Conservation (phyloP, 1,140 invertebrate genomes). For the Trachelipus rathkii region DNA sequence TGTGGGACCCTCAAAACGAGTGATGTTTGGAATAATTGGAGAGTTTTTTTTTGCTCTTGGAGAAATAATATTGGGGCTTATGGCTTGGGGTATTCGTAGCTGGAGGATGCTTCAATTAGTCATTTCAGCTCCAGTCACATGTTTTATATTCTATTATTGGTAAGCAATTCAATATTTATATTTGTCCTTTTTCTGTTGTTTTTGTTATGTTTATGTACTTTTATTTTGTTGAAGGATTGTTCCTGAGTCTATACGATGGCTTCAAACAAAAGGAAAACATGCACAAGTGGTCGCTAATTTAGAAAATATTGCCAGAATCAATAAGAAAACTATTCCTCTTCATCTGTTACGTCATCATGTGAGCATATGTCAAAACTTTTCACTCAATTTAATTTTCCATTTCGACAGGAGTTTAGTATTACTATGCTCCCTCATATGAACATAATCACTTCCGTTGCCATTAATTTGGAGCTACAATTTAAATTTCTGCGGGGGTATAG, state of each 20-base stretch:
- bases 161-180: constrained; percentile 44
- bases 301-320: constrained; percentile 47
- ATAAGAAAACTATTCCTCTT: constrained; percentile 36
- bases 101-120: constrained; percentile 66
- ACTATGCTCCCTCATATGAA: too few species aligned
- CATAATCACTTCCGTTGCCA: too few species aligned
- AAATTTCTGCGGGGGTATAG: too few species aligned
- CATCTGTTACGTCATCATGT: constrained; percentile 3
- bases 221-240: constrained; percentile 47
- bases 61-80: constrained; percentile 61
- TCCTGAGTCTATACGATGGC: constrained; percentile 55
- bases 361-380: background rate
- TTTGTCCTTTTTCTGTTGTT: constrained; percentile 38
- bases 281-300: constrained; percentile 49
- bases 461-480: too few species aligned
- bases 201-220: constrained; percentile 44
- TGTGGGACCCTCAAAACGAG: constrained; percentile 66
- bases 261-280: constrained; percentile 50
- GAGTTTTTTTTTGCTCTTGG: constrained; percentile 70
- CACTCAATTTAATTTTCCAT: too few species aligned
- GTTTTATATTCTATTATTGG: constrained; percentile 61
- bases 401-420: too few species aligned
- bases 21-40: constrained; percentile 67
- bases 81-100: constrained; percentile 63
- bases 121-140: constrained; percentile 62